Evolutionary conservation across 2,888 invertebrate genomes (phyloP).

Genomic region (Pocota personata): DNA sequence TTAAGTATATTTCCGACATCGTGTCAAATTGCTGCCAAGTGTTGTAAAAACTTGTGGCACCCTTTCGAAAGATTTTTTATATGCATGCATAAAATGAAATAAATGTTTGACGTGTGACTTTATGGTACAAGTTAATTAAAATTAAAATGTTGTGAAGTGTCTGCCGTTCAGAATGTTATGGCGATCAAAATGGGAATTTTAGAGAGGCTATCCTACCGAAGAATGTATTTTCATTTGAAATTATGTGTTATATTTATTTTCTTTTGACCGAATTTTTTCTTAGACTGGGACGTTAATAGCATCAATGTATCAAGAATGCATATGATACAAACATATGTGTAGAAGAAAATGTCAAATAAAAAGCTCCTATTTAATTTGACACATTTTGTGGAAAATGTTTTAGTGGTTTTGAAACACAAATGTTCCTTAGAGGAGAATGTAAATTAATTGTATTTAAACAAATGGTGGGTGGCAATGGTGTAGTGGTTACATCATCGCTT

Average conservation of each 20-base stretch:
- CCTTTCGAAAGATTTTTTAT: constrained; percentile 22
- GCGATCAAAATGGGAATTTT: constrained; percentile 5
- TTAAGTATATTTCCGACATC: constrained; percentile 24
- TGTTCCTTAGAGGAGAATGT: too few relatives aligned
- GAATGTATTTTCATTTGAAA: background rate
- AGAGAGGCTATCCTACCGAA: background rate
- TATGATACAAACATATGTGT: too few relatives aligned
- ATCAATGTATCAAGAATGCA: too few relatives aligned
- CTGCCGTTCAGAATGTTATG: constrained; percentile 15
- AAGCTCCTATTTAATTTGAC: too few relatives aligned
- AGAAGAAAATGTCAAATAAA: too few relatives aligned
- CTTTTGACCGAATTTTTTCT: background rate
- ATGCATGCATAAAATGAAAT: constrained; percentile 9
- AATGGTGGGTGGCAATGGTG: too few relatives aligned
- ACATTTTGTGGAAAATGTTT: too few relatives aligned
- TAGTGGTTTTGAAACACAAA: too few relatives aligned
- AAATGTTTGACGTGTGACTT: constrained; percentile 7
- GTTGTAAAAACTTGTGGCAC: constrained; percentile 17
- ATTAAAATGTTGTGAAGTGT: constrained; percentile 13
- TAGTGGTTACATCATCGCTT: too few relatives aligned
- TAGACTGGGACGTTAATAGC: too few relatives aligned
- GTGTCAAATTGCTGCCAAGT: constrained; percentile 24
- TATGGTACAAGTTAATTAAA: constrained; percentile 11
- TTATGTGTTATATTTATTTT: background rate
- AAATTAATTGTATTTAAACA: too few relatives aligned